phyloP scores from a whole-genome alignment of 2,888 invertebrate genomes.

The Anodontia alba region DNA sequence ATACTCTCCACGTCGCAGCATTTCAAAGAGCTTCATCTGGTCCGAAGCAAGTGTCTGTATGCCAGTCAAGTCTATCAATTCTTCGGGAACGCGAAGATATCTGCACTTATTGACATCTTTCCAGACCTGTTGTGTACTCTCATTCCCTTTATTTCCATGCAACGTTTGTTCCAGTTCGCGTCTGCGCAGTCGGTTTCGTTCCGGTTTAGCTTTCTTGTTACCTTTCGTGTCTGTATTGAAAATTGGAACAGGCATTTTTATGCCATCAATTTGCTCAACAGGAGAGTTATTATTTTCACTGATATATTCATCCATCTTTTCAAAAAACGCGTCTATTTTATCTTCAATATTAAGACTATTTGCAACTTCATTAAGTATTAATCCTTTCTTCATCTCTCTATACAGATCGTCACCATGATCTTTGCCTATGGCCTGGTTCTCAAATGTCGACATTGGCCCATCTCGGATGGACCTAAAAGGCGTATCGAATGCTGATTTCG shows the following conservation, averaged over 20 bases:
- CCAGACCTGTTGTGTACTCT: constrained; percentile 65
- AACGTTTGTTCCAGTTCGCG: constrained; percentile 38
- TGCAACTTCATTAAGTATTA: constrained; percentile 72
- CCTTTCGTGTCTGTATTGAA: neutral
- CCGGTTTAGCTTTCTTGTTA: constrained; percentile 8
- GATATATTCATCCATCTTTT: constrained; percentile 68
- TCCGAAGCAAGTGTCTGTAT: constrained; percentile 76
- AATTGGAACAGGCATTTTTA: neutral
- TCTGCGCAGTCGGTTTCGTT: constrained; percentile 37
- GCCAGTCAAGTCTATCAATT: constrained; percentile 74
- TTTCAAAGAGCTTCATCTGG: constrained; percentile 70
- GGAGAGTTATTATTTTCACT: constrained; percentile 53
- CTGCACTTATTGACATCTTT: constrained; percentile 78
- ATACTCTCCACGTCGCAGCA: constrained; percentile 14
- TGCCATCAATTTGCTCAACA: neutral
- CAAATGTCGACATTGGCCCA: constrained; percentile 41
- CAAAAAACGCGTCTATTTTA: constrained; percentile 70
- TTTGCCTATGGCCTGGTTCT: constrained; percentile 64
- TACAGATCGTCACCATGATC: constrained; percentile 73
- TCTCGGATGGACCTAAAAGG: constrained; percentile 55
- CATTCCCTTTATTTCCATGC: neutral
- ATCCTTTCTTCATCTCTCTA: constrained; percentile 74
- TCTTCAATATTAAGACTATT: constrained; percentile 64
- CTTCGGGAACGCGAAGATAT: constrained; percentile 76
- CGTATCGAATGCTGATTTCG: constrained; percentile 35